A percentile compares a stretch with the other conserved stretches of the same genome.
Evolutionary conservation across 2,113 vertebrate genomes (phyloP).

Genomic region (Cardinalis cardinalis): DNA sequence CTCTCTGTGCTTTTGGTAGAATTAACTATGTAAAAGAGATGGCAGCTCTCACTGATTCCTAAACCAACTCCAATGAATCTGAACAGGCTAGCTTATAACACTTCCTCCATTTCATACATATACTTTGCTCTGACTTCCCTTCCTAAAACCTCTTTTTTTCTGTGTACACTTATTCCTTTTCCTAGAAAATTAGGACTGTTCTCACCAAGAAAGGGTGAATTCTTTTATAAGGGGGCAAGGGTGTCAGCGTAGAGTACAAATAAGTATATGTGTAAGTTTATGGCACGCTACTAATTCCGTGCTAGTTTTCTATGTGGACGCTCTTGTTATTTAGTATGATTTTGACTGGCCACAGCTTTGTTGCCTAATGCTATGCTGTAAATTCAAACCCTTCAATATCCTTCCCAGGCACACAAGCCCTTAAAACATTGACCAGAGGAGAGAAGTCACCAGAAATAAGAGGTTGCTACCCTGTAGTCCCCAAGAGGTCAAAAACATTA

Average conservation of each 20-base stretch:
- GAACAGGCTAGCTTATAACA: background rate
- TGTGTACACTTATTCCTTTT: background rate
- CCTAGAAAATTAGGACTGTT: background rate
- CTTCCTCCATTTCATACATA: background rate
- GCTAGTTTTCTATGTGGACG: background rate
- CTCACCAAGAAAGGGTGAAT: background rate
- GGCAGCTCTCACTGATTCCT: background rate
- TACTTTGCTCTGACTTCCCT: background rate
- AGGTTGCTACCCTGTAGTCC: fast-evolving
- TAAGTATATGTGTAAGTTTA: background rate
- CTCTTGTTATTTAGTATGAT: background rate
- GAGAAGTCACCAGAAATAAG: background rate
- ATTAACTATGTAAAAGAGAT: background rate
- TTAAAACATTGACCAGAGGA: background rate
- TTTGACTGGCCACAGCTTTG: background rate
- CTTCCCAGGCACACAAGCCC: background rate
- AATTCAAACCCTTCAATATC: background rate
- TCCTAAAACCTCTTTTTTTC: background rate
- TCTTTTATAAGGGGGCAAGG: fast-evolving
- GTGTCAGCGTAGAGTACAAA: background rate
- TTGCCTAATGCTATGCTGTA: background rate
- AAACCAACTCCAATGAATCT: background rate
- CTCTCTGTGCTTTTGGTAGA: background rate
- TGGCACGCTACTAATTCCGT: background rate
- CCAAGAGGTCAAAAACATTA: background rate